Percentiles rank a stretch among this genome's conserved stretches.
Evolutionary conservation across 2,888 invertebrate species (phyloP).

Genomic region (Choreutis nemorana): DNA sequence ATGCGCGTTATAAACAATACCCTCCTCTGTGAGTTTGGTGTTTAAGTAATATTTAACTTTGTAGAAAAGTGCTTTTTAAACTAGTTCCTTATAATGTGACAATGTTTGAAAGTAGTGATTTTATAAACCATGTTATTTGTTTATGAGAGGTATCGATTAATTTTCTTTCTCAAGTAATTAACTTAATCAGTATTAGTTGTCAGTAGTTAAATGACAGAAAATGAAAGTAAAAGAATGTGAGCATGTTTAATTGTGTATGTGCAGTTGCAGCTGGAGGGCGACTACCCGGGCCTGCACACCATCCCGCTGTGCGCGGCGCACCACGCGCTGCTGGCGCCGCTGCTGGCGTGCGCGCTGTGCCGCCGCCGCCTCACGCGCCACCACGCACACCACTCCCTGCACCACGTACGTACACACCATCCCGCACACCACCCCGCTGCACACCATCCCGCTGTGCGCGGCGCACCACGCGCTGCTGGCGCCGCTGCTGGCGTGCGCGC

Average conservation of each 20-base stretch:
- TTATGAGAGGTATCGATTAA: not conserved
- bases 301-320: slow-evolving; percentile 76
- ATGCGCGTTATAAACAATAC: too few species aligned
- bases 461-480: too few species aligned
- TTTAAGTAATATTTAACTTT: too few species aligned
- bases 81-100: too few species aligned
- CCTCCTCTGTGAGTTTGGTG: too few species aligned
- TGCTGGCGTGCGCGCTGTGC: slow-evolving; percentile 80
- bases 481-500: slow-evolving; percentile 20
- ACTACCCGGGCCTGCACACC: slow-evolving; percentile 73
- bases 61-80: too few species aligned
- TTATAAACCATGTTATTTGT: not conserved
- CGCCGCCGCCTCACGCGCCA: slow-evolving; percentile 78
- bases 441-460: not conserved
- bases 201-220: too few species aligned
- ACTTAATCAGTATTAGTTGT: too few species aligned
- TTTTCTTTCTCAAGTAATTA: too few species aligned
- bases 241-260: too few species aligned
- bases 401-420: slow-evolving; percentile 38
- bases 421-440: slow-evolving; percentile 15
- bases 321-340: slow-evolving; percentile 74
- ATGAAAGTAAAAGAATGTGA: too few species aligned
- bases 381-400: slow-evolving; percentile 78
- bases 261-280: slow-evolving; percentile 65
- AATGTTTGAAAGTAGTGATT: too few species aligned